A percentile compares a stretch with the other conserved stretches of the same genome.
Evolutionary conservation across 2,113 vertebrate genomes (phyloP).

Genomic region (Vombatus ursinus): DNA sequence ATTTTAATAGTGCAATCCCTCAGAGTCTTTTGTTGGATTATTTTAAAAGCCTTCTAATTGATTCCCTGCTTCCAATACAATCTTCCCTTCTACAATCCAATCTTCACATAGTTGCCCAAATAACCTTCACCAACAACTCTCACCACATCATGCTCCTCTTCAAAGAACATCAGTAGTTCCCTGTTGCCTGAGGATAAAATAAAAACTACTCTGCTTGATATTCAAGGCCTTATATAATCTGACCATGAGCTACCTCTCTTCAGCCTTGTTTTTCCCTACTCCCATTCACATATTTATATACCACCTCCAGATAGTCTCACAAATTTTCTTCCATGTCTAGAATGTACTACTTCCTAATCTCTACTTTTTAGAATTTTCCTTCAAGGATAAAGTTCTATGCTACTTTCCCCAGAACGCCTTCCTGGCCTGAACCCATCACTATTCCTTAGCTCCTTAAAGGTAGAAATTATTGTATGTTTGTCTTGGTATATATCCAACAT

Average conservation of each 20-base stretch:
- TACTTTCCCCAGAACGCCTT: not conserved
- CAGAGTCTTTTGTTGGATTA: not conserved
- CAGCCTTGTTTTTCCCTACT: not conserved
- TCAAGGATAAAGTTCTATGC: not conserved
- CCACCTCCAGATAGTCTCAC: not conserved
- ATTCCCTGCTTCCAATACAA: not conserved
- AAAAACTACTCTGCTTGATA: not conserved
- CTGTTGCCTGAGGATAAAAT: not conserved
- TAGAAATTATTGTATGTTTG: not conserved
- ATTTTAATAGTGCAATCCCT: not conserved
- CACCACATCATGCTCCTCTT: not conserved
- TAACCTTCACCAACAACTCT: not conserved
- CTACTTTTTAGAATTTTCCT: not conserved
- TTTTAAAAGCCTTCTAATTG: not conserved
- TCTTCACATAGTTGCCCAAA: not conserved
- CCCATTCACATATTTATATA: not conserved
- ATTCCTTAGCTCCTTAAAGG: not conserved
- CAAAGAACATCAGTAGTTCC: not conserved
- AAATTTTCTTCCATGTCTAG: not conserved
- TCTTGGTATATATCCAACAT: not conserved
- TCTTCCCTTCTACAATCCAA: not conserved
- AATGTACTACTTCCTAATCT: not conserved
- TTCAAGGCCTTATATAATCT: not conserved
- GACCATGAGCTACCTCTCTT: not conserved
- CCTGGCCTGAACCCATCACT: not conserved